Conservation (phyloP, 2,113 vertebrate species). For the Struthidea cinerea region DNA sequence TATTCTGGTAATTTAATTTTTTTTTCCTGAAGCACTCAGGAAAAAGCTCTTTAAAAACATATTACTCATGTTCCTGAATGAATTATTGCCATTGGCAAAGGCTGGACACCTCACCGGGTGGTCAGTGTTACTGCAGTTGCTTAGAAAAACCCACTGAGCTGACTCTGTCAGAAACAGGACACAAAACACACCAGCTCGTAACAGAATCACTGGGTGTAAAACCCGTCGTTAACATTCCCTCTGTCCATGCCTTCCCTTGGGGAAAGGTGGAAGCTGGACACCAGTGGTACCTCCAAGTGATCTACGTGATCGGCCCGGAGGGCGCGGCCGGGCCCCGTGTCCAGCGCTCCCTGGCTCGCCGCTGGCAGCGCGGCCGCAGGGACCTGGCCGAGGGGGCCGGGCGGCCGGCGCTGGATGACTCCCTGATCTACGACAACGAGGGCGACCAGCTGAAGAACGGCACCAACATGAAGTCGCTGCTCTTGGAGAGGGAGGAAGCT, state of each 20-base stretch:
- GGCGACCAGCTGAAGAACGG: slow-evolving; percentile 94
- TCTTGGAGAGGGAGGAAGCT: slow-evolving; percentile 76
- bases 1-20: not conserved
- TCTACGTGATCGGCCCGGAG: slow-evolving; percentile 92
- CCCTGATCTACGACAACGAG: slow-evolving; percentile 94
- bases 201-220: not conserved
- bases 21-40: not conserved
- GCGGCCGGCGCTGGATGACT: slow-evolving; percentile 78
- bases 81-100: not conserved
- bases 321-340: slow-evolving; percentile 80
- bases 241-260: not conserved
- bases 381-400: slow-evolving; percentile 78
- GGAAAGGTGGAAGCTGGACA: slow-evolving; percentile 95
- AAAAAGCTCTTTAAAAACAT: not conserved
- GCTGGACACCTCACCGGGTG: not conserved
- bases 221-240: fast-evolving
- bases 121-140: not conserved
- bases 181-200: not conserved
- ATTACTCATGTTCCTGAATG: not conserved
- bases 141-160: not conserved
- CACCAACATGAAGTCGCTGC: slow-evolving; percentile 95
- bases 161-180: not conserved
- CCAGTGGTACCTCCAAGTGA: slow-evolving; percentile 98
- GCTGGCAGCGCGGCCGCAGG: slow-evolving; percentile 72
- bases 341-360: slow-evolving; percentile 79